Evolutionary conservation across 2,888 invertebrate genomes (phyloP).

Genomic region (Malacosoma neustria): DNA sequence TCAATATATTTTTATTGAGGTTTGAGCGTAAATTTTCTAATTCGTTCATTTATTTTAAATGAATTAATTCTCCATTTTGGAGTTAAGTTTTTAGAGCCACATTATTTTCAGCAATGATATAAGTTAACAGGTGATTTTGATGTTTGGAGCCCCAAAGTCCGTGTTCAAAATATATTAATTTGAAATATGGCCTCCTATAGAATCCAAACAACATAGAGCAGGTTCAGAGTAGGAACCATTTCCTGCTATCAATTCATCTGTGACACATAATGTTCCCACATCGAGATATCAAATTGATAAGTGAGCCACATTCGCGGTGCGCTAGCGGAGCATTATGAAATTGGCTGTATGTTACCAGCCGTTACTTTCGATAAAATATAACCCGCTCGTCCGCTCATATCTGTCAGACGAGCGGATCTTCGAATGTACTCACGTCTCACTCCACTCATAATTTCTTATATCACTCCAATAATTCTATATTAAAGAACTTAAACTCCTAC

Average conservation of each 20-base stretch:
- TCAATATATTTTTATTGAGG: no score
- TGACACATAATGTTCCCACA: constrained; percentile 62
- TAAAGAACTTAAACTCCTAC: neutral
- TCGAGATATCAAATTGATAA: constrained; percentile 74
- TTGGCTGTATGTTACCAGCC: constrained; percentile 73
- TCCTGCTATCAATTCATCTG: constrained; percentile 1
- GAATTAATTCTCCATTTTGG: no score
- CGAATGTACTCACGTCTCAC: constrained; percentile 46
- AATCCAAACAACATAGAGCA: neutral
- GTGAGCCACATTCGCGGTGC: constrained; percentile 64
- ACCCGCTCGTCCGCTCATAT: constrained; percentile 66
- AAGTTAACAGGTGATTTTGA: no score
- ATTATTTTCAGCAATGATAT: no score
- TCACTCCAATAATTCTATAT: constrained; percentile 39
- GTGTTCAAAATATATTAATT: neutral
- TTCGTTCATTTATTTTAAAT: no score
- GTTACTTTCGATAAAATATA: constrained; percentile 73
- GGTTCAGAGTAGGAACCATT: neutral
- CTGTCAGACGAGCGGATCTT: constrained; percentile 51
- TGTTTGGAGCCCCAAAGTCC: no score
- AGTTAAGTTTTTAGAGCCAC: no score
- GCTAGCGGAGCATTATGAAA: constrained; percentile 70
- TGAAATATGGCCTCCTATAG: no score
- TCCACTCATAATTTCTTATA: constrained; percentile 47
- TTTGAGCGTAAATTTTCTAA: no score